phyloP scores from a whole-genome alignment of 1,140 invertebrate genomes.

The Diabrotica virgifera region DNA sequence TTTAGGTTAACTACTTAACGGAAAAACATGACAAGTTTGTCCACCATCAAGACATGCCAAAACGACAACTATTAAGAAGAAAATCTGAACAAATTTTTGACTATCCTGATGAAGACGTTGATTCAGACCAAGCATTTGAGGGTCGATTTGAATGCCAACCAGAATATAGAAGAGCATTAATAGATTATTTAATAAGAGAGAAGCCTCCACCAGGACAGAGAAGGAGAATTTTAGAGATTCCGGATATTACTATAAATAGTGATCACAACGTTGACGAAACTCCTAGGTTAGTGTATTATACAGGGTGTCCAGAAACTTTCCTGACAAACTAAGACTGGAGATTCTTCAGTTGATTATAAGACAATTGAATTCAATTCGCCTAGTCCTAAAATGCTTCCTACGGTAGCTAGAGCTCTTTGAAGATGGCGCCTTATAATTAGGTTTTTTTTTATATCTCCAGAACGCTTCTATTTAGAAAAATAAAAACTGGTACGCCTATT shows the following conservation, averaged over 20 bases:
- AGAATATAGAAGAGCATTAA: conserved; percentile 52
- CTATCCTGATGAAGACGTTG: conserved; percentile 22
- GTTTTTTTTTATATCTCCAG: no score
- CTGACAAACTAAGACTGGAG: no score
- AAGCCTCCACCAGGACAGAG: conserved; percentile 14
- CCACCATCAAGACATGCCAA: conserved; percentile 23
- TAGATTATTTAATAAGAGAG: conserved; percentile 46
- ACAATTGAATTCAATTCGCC: no score
- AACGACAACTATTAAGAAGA: conserved; percentile 25
- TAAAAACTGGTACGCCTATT: no score
- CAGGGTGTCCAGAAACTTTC: no score
- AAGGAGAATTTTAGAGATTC: background rate
- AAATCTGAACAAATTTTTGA: conserved; percentile 24
- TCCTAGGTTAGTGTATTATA: background rate
- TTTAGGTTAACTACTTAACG: conserved; percentile 33
- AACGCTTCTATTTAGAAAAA: no score
- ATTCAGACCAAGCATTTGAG: conserved; percentile 13
- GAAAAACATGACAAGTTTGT: conserved; percentile 35
- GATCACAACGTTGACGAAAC: background rate
- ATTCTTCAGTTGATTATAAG: no score
- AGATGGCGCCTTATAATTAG: no score
- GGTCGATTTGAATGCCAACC: conserved; percentile 49
- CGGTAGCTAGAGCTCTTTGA: no score
- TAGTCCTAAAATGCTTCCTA: no score
- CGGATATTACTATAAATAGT: background rate